These are phyloP conservation scores for Mesochorus sp. DNA, from an alignment of 2,888 invertebrate species.

Conservation along the genomic window DNA sequence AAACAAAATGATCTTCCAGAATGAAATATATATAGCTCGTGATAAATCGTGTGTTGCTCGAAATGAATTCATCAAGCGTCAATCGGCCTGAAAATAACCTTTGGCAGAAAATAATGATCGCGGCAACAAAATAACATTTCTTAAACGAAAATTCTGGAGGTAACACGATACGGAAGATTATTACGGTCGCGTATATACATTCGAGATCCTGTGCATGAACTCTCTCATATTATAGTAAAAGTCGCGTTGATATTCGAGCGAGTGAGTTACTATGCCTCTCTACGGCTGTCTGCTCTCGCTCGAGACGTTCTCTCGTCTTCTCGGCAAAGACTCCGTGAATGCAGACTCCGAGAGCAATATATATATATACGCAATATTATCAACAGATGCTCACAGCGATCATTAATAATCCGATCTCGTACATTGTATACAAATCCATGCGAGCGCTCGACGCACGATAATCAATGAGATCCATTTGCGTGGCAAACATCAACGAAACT, in stretches of 20 bases:
- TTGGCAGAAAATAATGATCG: no score
- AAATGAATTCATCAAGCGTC: no score
- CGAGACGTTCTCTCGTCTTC: neutral
- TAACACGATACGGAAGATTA: no score
- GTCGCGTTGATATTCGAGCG: no score
- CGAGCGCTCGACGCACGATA: constrained; percentile 8
- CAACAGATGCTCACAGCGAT: constrained; percentile 48
- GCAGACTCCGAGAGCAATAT: no score
- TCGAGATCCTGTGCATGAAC: neutral
- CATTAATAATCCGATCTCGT: constrained; percentile 57
- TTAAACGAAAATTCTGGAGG: no score
- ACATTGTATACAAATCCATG: constrained; percentile 46
- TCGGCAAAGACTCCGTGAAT: constrained; percentile 16
- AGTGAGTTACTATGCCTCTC: neutral
- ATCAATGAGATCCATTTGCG: constrained; percentile 41
- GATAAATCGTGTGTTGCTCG: no score
- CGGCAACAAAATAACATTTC: no score
- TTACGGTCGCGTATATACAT: no score
- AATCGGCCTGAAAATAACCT: no score
- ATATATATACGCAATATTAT: constrained; percentile 34
- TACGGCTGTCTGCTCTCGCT: neutral
- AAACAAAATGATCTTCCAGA: no score
- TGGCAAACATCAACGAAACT: constrained; percentile 8
- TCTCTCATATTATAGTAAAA: neutral
- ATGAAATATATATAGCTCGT: no score